Base-by-base conservation (phyloP, 2,888 invertebrate genomes). In the Endotricha flammealis region DNA sequence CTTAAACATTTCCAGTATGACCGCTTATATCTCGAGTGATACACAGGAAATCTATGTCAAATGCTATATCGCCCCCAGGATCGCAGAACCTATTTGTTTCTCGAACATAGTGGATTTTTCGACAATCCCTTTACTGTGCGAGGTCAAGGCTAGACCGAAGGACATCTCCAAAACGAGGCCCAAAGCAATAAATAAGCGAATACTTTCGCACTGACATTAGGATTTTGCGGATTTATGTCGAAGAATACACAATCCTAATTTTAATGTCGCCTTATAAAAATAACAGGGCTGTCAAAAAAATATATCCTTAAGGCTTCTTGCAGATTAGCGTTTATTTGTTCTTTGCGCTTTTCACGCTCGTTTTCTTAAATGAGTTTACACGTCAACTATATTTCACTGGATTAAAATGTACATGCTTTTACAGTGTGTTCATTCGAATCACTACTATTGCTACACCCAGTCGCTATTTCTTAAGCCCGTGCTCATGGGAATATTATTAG, bases 101-200 rank as follows among this genome's bases (percentile, higher is more conserved):
- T 7, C 7, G 2, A 20, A 20, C 20, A 20, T 20, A 20, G 20
- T 20, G 20, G 7, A 20, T 20, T 20, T 20, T 31, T 12, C 7
- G 16, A 4, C 20, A 10, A 20, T 20, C 25, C 32, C 8, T 11
- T 24, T 25, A 5, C 14, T 11, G 25, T 25, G 17, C 12, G 13
- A 34, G 20, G 29, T 29, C 22, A 35, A 29, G 35, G 35, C 23
- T 20, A 10, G 22, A 22, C 14, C 17, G 29, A 35, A 29, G 29
- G 35, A 29, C 29, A 13, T 7, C 20, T 6, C 12, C 27, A 20
- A 23, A 35, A 35, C 29, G 29, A 23, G 20, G 29, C 35, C 38
- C 38, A 30, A 17, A 39, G 36, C 42, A 38, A 42, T 42, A 42
- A 42, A 42, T 42, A 42, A 39, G 14, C 38, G 31, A 38, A 38